Percentiles rank a stretch among this genome's conserved stretches.
Conservation (phyloP, 1,140 invertebrate genomes). For the Drosophila oshimai region DNA sequence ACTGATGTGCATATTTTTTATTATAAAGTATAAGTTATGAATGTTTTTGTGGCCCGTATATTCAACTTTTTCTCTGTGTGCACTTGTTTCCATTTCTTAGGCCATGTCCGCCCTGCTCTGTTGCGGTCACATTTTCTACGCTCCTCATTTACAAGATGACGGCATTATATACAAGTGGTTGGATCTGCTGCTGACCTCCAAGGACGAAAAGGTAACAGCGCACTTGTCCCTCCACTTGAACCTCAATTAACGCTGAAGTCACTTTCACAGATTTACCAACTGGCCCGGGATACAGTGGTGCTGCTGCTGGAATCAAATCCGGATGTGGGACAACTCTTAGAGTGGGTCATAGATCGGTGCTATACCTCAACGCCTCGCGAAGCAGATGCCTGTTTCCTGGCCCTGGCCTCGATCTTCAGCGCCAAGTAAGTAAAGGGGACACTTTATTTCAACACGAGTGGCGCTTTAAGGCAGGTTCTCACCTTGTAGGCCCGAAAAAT, state of each 20-base stretch:
- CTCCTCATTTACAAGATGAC: conserved; percentile 92
- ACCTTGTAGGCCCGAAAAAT: too few relatives aligned
- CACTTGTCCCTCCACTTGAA: neutral
- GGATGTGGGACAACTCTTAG: conserved; percentile 94
- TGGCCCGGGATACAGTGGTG: conserved; percentile 96
- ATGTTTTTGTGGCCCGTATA: too few relatives aligned
- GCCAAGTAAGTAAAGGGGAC: conserved; percentile 88
- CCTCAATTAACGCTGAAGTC: neutral
- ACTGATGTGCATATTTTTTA: neutral
- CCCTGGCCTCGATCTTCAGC: conserved; percentile 97
- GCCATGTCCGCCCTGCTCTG: conserved; percentile 97
- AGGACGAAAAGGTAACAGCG: conserved; percentile 91
- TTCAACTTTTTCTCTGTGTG: neutral
- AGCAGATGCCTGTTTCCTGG: conserved; percentile 97
- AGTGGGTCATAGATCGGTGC: conserved; percentile 99
- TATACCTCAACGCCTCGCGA: conserved; percentile 95
- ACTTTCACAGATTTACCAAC: conserved; percentile 89
- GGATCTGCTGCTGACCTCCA: conserved; percentile 93
- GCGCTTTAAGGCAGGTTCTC: too few relatives aligned
- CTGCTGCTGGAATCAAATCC: conserved; percentile 97
- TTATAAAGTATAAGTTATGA: neutral
- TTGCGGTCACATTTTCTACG: conserved; percentile 97
- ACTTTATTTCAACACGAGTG: neutral
- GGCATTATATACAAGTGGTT: conserved; percentile 97
- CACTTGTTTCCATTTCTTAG: conserved; percentile 73